Evolutionary conservation across 2,797 vertebrate genomes (phyloP), one percentile per base, ranked within the genome.

Genomic region (Coilia nasus): DNA sequence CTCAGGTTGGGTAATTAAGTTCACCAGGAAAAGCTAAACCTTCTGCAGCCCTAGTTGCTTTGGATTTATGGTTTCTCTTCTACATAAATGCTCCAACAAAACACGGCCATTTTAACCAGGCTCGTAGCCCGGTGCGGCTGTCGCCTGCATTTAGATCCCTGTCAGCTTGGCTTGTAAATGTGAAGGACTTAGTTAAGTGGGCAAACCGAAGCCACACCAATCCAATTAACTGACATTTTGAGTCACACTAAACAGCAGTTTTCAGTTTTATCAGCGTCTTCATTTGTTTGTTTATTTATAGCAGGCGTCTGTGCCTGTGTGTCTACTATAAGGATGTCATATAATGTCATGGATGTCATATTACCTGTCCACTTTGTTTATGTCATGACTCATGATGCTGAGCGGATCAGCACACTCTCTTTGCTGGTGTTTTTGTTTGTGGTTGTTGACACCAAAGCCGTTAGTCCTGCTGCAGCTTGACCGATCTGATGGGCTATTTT

Each of bases 1-100:
- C 57, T 85, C 31, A 35, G 54, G 82, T 57, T 83, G 75, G 35
- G 44, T 47, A 80, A 82, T 87, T 86, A 83, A 85, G 80, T 78
- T 88, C 75, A 84, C 41, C 31, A 71, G n/a, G 81, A 84, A 23
- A 83, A 80, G 78, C 67, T 75, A 21, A 78, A 44, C 11, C 60
- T 46, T 86, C 62, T 75, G 47, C 67, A 21, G 28, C 31, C 67
- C n/a, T 71, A 7, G 50, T 83, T 83, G 25, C 17, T 67, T 47
- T 31, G 12, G 23, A 25, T 86, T 60, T 84, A 81, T 47, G 41
- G 15, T 12, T 28, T n/a, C 23, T 17, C 41, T 12, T 19, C 35
- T 87, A n/a, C 35, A 67, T 50, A 83, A 47, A 5, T 71, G 78
- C 60, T 47, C 56, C 19, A 57, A 71, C 80, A 57, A 71, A 81